A percentile compares a stretch with the other conserved stretches of the same genome.
phyloP scores from a whole-genome alignment of 2,797 vertebrate species.

The Borostomias antarcticus region DNA sequence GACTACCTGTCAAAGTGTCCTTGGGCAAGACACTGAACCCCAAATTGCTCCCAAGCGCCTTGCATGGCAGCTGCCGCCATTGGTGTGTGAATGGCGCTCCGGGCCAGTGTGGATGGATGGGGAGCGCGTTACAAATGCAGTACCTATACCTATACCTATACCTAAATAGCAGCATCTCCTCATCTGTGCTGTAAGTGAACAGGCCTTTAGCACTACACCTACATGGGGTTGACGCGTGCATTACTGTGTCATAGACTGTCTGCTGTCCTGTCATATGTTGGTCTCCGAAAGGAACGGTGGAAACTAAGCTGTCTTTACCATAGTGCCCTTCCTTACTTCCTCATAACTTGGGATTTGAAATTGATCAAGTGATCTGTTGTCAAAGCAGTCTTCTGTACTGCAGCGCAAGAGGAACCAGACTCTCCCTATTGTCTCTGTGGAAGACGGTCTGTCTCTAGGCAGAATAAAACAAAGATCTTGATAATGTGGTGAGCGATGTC shows the following conservation, averaged over 20 bases:
- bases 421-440: neutral
- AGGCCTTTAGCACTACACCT: too few species aligned
- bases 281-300: neutral
- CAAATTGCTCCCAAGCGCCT: too few species aligned
- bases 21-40: too few species aligned
- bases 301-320: neutral
- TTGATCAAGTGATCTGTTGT: neutral
- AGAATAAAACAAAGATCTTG: neutral
- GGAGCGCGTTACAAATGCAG: too few species aligned
- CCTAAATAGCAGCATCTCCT: too few species aligned
- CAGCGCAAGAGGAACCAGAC: conserved; percentile 1
- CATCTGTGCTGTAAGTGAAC: too few species aligned
- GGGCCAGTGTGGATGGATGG: too few species aligned
- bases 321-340: conserved; percentile 8
- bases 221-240: neutral
- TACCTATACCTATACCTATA: too few species aligned
- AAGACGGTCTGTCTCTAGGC: neutral
- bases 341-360: conserved; percentile 26
- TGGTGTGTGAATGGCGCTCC: too few species aligned
- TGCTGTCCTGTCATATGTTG: neutral
- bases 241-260: neutral
- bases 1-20: too few species aligned
- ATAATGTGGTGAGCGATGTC: neutral
- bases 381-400: neutral
- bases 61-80: too few species aligned